A percentile compares a stretch with the other conserved stretches of the same genome.
These are phyloP conservation scores for Hofmannophila pseudospretella DNA, from an alignment of 2,888 invertebrate species.

Conservation along the genomic window DNA sequence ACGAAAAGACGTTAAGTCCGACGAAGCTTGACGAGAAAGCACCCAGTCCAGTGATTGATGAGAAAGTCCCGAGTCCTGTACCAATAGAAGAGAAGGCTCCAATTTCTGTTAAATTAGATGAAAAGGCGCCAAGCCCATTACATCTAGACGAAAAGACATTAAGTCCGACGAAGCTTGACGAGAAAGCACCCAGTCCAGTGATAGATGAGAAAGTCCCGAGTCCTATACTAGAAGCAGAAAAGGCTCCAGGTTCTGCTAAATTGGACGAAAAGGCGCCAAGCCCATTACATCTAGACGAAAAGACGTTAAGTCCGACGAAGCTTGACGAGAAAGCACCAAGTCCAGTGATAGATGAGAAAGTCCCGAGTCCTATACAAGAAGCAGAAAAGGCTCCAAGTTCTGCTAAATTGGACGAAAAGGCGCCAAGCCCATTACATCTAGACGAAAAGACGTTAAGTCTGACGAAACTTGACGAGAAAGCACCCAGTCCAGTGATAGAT, in stretches of 20 bases:
- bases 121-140: no score
- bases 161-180: no score
- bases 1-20: slow-evolving; percentile 11
- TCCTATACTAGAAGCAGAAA: no score
- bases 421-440: background rate
- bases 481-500: slow-evolving; percentile 1
- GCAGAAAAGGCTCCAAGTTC: slow-evolving; percentile 6
- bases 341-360: background rate
- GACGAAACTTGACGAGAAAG: slow-evolving; percentile 9
- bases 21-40: background rate
- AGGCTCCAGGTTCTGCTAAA: background rate
- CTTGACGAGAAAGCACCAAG: slow-evolving; percentile 7
- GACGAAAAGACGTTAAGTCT: background rate
- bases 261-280: slow-evolving; percentile 7
- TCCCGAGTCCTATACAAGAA: no score
- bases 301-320: slow-evolving; percentile 2
- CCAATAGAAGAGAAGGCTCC: background rate
- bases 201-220: no score
- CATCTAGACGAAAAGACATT: no score
- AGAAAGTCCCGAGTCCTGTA: background rate
- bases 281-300: slow-evolving; percentile 4
- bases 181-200: no score
- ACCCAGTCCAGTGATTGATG: background rate
- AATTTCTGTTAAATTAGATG: slow-evolving; percentile 1
- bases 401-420: background rate